These are phyloP conservation scores for Etheostoma spectabile DNA, from an alignment of 2,113 vertebrate genomes.

Conservation along the genomic window DNA sequence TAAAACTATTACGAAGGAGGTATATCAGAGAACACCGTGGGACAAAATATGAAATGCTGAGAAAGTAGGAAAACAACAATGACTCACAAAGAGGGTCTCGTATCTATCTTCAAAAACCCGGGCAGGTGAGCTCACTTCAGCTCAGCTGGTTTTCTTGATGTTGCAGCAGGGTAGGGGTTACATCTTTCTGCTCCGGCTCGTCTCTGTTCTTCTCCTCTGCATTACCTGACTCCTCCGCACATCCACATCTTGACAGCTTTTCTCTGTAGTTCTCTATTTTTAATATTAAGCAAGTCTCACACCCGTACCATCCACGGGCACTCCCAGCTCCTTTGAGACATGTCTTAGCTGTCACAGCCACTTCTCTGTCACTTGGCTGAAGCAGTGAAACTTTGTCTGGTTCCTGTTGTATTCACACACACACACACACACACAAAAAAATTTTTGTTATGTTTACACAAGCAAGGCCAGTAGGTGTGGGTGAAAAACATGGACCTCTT, in stretches of 20 bases:
- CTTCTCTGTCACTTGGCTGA: conserved; percentile 18
- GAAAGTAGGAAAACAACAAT: background rate
- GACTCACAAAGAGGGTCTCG: conserved; percentile 12
- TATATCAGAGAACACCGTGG: background rate
- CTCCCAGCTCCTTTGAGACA: conserved; percentile 24
- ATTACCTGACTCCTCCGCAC: conserved; percentile 55
- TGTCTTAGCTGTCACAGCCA: conserved; percentile 10
- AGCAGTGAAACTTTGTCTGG: conserved; percentile 10
- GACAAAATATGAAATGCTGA: background rate
- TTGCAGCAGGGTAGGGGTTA: conserved; percentile 47
- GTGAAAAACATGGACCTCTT: background rate
- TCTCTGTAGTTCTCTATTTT: conserved; percentile 47
- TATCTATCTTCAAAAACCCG: background rate
- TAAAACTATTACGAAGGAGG: background rate
- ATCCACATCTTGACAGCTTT: conserved; percentile 43
- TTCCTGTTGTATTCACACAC: background rate
- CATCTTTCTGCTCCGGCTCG: conserved; percentile 19
- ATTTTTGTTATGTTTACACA: background rate
- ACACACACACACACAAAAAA: background rate
- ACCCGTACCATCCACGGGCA: background rate
- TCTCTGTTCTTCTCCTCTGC: conserved; percentile 24
- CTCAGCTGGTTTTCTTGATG: conserved; percentile 49
- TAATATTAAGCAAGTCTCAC: conserved; percentile 51
- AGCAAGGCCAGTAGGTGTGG: background rate
- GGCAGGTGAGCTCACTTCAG: conserved; percentile 37